A percentile compares a stretch with the other conserved stretches of the same genome.
phyloP scores from a whole-genome alignment of 2,113 vertebrate species.

The Hyla sarda region DNA sequence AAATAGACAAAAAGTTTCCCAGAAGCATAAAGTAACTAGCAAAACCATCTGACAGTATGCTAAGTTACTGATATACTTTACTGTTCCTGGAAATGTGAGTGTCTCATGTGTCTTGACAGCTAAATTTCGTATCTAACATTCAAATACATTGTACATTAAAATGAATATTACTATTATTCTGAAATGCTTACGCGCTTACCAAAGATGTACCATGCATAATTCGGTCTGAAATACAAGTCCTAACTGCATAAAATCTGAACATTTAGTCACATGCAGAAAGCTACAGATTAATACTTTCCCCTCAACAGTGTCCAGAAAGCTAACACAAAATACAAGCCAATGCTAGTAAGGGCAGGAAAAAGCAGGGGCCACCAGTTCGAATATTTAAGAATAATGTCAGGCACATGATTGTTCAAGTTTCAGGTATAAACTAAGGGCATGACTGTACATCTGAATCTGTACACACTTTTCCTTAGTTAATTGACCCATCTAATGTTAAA shows the following conservation, averaged over 20 bases:
- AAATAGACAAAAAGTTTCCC: neutral
- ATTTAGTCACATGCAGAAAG: neutral
- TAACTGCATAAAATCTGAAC: neutral
- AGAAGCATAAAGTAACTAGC: neutral
- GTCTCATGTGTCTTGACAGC: neutral
- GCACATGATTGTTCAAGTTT: too few relatives aligned
- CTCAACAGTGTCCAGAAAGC: neutral
- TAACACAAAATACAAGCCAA: neutral
- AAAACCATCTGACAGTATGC: neutral
- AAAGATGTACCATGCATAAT: too few relatives aligned
- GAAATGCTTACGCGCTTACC: too few relatives aligned
- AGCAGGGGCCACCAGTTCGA: neutral
- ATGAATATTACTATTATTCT: neutral
- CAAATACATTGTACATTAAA: neutral
- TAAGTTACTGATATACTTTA: neutral
- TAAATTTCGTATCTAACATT: neutral
- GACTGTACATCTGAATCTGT: too few relatives aligned
- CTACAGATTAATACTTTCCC: neutral
- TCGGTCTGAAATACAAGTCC: neutral
- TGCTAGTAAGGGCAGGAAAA: neutral
- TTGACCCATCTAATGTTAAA: too few relatives aligned
- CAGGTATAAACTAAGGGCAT: too few relatives aligned
- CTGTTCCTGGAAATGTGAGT: neutral
- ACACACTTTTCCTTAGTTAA: too few relatives aligned
- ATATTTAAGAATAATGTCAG: too few relatives aligned